These are phyloP conservation scores for Chamaea fasciata DNA, from an alignment of 2,113 vertebrate species.

Conservation along the genomic window DNA sequence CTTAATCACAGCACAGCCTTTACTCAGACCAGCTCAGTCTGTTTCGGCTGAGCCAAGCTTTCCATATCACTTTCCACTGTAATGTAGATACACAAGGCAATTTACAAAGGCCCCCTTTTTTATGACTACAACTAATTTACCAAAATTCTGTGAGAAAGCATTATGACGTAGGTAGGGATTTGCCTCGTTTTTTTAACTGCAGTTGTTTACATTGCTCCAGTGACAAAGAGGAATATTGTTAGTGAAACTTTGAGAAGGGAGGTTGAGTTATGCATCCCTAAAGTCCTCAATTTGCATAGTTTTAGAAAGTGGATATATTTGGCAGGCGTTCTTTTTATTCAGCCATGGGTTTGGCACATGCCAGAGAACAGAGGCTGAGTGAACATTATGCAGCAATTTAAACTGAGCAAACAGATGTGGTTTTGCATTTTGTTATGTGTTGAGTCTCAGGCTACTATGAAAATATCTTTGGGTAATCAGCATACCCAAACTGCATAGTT, in stretches of 20 bases:
- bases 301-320: conserved; percentile 61
- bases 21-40: not conserved
- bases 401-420: conserved; percentile 61
- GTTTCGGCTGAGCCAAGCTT: not conserved
- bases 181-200: not conserved
- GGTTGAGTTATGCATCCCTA: conserved; percentile 50
- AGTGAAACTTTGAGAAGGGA: conserved; percentile 35
- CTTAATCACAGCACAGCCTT: not conserved
- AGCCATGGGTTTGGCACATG: conserved; percentile 53
- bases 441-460: conserved; percentile 15
- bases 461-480: conserved; percentile 24
- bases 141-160: not conserved
- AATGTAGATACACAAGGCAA: not conserved
- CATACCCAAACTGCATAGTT: not conserved
- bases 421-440: conserved; percentile 41
- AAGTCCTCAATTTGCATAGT: conserved; percentile 52
- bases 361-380: conserved; percentile 29
- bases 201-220: conserved; percentile 10
- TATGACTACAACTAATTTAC: conserved; percentile 2
- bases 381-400: conserved; percentile 49
- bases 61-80: not conserved
- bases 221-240: conserved; percentile 44
- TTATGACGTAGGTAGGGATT: conserved; percentile 15
- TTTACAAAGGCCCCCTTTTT: not conserved
- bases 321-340: conserved; percentile 45